These are phyloP conservation scores for Pharmacophagus antenor DNA, from an alignment of 2,888 invertebrate species.

Conservation along the genomic window DNA sequence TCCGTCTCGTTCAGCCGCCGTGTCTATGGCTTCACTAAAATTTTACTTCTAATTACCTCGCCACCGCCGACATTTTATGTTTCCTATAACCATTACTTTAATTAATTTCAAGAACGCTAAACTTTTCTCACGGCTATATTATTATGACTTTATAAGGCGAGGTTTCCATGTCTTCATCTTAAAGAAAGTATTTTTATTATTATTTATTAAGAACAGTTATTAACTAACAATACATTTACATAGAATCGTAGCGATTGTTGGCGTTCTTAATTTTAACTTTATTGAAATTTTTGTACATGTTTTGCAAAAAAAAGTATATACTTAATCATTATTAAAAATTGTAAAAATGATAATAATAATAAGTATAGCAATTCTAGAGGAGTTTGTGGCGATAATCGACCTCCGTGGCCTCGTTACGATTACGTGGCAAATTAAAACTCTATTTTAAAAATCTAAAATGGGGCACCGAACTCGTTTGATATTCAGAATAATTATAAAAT, in stretches of 20 bases:
- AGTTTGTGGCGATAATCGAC: no score
- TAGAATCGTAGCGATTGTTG: no score
- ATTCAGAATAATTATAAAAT: not conserved
- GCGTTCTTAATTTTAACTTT: no score
- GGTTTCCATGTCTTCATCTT: conserved; percentile 16
- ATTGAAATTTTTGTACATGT: no score
- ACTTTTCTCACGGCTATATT: conserved; percentile 64
- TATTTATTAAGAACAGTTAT: not conserved
- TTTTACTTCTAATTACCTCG: conserved; percentile 71
- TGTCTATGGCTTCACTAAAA: conserved; percentile 54
- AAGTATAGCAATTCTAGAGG: no score
- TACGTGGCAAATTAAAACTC: not conserved
- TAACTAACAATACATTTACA: not conserved
- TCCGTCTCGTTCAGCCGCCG: conserved; percentile 50
- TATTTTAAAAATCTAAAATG: not conserved
- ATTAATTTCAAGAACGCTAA: conserved; percentile 67
- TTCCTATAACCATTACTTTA: conserved; percentile 73
- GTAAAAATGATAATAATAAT: no score
- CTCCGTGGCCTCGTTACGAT: no score
- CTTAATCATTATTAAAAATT: no score
- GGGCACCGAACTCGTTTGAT: not conserved
- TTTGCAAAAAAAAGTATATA: no score
- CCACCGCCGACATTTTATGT: conserved; percentile 68
- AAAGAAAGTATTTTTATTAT: conserved; percentile 11
- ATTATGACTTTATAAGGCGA: conserved; percentile 24